These are phyloP conservation scores for Gymnarchus niloticus DNA, from an alignment of 2,113 vertebrate species.

Conservation along the genomic window DNA sequence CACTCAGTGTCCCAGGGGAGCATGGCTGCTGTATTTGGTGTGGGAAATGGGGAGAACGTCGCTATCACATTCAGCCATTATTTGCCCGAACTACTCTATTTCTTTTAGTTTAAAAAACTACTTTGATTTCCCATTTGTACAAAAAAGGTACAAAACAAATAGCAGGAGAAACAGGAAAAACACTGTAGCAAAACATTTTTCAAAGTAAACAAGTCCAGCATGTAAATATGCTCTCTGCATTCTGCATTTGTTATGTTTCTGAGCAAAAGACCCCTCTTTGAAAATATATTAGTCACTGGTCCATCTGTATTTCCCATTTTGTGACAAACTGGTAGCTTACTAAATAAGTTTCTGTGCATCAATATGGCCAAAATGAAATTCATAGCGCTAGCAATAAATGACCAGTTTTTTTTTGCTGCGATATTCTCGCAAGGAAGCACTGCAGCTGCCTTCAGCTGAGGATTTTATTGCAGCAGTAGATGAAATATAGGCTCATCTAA, in stretches of 20 bases:
- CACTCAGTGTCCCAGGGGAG: not conserved
- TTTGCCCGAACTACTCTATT: not conserved
- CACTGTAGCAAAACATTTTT: too few relatives aligned
- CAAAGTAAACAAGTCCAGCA: too few relatives aligned
- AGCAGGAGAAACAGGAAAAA: too few relatives aligned
- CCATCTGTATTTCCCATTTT: not conserved
- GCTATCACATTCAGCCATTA: not conserved
- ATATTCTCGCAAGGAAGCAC: not conserved
- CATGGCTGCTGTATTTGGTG: not conserved
- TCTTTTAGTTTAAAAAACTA: too few relatives aligned
- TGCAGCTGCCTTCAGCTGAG: not conserved
- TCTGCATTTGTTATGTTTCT: not conserved
- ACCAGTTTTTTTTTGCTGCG: not conserved
- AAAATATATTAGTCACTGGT: not conserved
- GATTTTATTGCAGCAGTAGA: not conserved
- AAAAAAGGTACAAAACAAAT: too few relatives aligned
- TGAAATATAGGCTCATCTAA: conserved; percentile 29
- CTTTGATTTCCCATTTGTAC: too few relatives aligned
- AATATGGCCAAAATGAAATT: not conserved
- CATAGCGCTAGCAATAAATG: not conserved
- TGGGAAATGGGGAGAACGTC: not conserved
- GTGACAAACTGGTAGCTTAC: not conserved
- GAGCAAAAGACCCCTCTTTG: not conserved
- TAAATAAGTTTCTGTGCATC: not conserved
- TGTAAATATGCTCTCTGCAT: not conserved